phyloP scores from a whole-genome alignment of 1,140 invertebrate genomes.

The Acromyrmex charruanus region DNA sequence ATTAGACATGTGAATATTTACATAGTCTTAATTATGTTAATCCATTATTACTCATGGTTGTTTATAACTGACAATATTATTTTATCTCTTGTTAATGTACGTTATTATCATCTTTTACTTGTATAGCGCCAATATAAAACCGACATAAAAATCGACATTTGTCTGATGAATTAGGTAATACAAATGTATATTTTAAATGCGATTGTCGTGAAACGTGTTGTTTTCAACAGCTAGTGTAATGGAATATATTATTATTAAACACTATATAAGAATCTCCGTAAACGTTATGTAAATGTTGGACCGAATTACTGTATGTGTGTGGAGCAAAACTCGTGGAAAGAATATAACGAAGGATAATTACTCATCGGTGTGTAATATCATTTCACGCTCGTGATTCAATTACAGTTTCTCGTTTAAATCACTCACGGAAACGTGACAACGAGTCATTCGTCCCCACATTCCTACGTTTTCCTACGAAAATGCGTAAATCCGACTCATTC shows the following conservation, averaged over 20 bases:
- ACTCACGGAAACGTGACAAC: constrained; percentile 33
- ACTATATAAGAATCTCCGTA: constrained; percentile 66
- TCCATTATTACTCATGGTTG: not conserved
- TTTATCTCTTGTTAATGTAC: not conserved
- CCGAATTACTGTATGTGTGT: not conserved
- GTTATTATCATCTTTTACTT: not conserved
- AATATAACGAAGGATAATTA: constrained; percentile 39
- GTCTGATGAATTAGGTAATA: not conserved
- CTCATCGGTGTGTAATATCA: constrained; percentile 28
- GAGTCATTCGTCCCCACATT: not conserved
- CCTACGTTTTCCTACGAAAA: constrained; percentile 38
- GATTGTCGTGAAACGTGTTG: not conserved
- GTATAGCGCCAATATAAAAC: not conserved
- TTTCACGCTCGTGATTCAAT: constrained; percentile 31
- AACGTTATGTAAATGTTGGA: constrained; percentile 25
- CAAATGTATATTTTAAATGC: constrained; percentile 3
- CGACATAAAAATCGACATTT: not conserved
- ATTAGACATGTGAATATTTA: not conserved
- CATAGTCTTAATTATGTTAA: constrained; percentile 2
- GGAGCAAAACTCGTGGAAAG: not conserved
- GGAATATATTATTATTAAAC: constrained; percentile 18
- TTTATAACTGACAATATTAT: not conserved
- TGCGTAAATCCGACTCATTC: constrained; percentile 21
- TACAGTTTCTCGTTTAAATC: constrained; percentile 15
- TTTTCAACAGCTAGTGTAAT: constrained; percentile 36